Evolutionary conservation across 2,797 vertebrate species (phyloP), one percentile per base, ranked within the genome.

Genomic region (Helicolenus hilgendorfi): DNA sequence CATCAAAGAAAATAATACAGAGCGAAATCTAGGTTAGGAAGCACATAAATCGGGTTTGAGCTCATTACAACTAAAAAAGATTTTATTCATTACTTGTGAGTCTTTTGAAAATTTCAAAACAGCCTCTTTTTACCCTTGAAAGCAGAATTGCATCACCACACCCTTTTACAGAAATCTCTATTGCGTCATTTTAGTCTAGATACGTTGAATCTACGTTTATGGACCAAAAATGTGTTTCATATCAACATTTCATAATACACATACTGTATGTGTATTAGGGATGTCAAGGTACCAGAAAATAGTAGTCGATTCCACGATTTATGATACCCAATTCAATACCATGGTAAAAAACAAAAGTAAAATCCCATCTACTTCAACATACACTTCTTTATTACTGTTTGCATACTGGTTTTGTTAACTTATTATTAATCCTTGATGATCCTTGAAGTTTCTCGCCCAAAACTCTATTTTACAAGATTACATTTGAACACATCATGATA

Each of bases 131-230:
- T 33, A 33, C 24, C 14, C 13, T 26, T 14, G 60, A 14, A 74
- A 29, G 73, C n/a, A 22, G 69, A 31, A 45, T 36, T 59, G 14
- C 70, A 35, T 24, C 69, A 72, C 20, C 4, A n/a, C 18, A 33
- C 69, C 29, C 18, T 24, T 67, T 38, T 58, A 77, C 11, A 59
- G 15, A 68, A 10, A 29, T 3, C 15, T 36, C 5, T 20, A n/a
- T 45, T 1, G 2, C 20, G 8, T 38, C 15, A 5, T 53, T 64
- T 53, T 0, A 1, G n/a, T 64, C n/a, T 11, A 20, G 3, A 59
- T 27, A 15, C 0, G 22, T 56, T 56, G 59, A 31, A 0, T 62
- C 15, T 60, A 29, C 7, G 0, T 31, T 59, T 18, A 24, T 45
- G 15, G 41, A 45, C 15, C 15, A 45, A 59, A 59, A 59, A 59